These are phyloP conservation scores for Mola mola DNA, from an alignment of 2,113 vertebrate genomes.

Conservation along the genomic window DNA sequence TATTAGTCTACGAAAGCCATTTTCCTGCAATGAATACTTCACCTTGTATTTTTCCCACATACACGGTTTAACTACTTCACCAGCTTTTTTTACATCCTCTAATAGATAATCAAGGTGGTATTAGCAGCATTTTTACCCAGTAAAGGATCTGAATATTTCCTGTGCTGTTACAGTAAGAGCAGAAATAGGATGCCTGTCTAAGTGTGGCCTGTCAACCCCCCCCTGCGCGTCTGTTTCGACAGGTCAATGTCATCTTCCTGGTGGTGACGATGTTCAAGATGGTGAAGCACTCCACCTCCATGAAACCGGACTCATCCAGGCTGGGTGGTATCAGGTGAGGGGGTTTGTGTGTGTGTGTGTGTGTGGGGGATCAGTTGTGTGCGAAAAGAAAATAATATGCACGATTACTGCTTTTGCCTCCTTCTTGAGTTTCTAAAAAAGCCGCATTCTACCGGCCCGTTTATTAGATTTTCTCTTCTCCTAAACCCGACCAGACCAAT, in stretches of 20 bases:
- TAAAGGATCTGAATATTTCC: no score
- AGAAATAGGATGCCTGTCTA: conserved; percentile 59
- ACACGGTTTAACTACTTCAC: no score
- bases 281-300: conserved; percentile 98
- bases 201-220: conserved; percentile 73
- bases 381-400: conserved; percentile 56
- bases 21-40: no score
- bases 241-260: conserved; percentile 99
- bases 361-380: not conserved
- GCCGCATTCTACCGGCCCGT: conserved; percentile 44
- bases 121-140: no score
- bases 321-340: conserved; percentile 99
- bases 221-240: conserved; percentile 85
- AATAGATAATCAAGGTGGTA: no score
- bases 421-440: conserved; percentile 46
- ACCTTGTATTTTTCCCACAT: no score
- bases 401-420: conserved; percentile 45
- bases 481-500: conserved; percentile 32
- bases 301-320: conserved; percentile 99
- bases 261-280: conserved; percentile 99
- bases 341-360: conserved; percentile 20
- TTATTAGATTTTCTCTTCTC: conserved; percentile 59
- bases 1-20: no score
- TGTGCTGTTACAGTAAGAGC: not conserved
- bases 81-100: no score